phyloP scores from a whole-genome alignment of 2,113 vertebrate genomes.

The Talpa occidentalis region DNA sequence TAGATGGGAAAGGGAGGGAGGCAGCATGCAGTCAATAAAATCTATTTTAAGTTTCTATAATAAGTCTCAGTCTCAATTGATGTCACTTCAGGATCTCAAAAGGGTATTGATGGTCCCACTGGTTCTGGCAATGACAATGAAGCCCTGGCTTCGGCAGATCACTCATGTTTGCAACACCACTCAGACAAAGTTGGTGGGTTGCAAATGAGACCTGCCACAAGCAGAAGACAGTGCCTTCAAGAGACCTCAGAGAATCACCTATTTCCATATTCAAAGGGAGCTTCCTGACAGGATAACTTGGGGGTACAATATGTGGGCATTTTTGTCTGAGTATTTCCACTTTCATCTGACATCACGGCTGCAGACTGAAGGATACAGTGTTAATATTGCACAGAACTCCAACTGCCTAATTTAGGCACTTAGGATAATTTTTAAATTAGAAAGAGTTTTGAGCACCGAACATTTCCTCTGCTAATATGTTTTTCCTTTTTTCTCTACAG shows the following conservation, averaged over 20 bases:
- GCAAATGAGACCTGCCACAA: background rate
- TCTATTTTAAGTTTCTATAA: background rate
- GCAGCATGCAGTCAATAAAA: background rate
- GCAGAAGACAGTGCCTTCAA: background rate
- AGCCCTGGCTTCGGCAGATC: background rate
- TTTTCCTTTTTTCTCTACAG: slow-evolving; percentile 57
- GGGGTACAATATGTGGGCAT: background rate
- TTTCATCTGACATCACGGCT: no score
- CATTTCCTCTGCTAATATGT: slow-evolving; percentile 58
- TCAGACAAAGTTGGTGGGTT: background rate
- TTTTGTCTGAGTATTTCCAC: no score
- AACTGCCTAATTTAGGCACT: slow-evolving; percentile 51
- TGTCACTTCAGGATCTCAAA: background rate
- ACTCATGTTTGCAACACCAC: background rate
- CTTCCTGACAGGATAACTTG: background rate
- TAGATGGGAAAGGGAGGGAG: no score
- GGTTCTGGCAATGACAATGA: background rate
- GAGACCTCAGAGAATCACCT: slow-evolving; percentile 8
- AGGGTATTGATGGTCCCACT: background rate
- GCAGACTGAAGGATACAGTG: background rate
- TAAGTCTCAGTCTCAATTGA: background rate
- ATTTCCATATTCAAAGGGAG: slow-evolving; percentile 49
- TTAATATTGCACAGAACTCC: background rate
- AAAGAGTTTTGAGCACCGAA: slow-evolving; percentile 46
- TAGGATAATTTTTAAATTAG: slow-evolving; percentile 66